phyloP scores from a whole-genome alignment of 2,113 vertebrate species.

The Ictalurus punctatus region DNA sequence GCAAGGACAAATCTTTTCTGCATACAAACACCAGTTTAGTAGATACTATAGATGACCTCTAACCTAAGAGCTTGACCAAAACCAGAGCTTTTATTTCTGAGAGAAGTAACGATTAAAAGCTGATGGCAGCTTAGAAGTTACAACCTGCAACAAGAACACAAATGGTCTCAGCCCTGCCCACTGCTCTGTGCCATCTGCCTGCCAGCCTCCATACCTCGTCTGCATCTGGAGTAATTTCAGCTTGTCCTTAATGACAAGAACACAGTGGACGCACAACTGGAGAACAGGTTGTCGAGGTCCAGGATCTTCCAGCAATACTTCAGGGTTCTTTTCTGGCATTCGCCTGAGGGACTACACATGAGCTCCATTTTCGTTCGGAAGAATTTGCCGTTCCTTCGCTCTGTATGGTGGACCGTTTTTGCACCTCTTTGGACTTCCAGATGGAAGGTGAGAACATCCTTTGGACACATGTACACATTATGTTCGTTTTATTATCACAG shows the following conservation, averaged over 20 bases:
- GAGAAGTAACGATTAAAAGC: neutral
- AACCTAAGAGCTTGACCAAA: neutral
- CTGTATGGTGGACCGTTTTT: neutral
- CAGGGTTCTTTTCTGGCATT: neutral
- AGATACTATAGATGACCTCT: neutral
- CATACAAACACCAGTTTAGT: constrained; percentile 3
- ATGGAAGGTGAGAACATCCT: constrained; percentile 17
- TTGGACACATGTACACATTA: neutral
- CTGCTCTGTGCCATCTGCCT: constrained; percentile 36
- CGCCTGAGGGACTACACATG: neutral
- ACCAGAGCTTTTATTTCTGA: neutral
- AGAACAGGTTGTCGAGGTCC: neutral
- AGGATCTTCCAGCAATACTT: constrained; percentile 11
- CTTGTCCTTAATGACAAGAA: constrained; percentile 8
- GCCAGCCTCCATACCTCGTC: constrained; percentile 1
- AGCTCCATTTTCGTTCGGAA: neutral
- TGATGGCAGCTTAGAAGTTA: neutral
- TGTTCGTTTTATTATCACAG: neutral
- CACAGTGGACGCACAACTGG: neutral
- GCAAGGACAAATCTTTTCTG: constrained; percentile 22
- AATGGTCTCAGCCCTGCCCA: neutral
- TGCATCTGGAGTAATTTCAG: constrained; percentile 27
- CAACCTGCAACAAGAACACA: constrained; percentile 25
- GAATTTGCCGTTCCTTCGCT: neutral
- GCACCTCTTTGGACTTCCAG: neutral